phyloP scores from a whole-genome alignment of 2,797 vertebrate genomes.

The Sebastes vulpes region DNA sequence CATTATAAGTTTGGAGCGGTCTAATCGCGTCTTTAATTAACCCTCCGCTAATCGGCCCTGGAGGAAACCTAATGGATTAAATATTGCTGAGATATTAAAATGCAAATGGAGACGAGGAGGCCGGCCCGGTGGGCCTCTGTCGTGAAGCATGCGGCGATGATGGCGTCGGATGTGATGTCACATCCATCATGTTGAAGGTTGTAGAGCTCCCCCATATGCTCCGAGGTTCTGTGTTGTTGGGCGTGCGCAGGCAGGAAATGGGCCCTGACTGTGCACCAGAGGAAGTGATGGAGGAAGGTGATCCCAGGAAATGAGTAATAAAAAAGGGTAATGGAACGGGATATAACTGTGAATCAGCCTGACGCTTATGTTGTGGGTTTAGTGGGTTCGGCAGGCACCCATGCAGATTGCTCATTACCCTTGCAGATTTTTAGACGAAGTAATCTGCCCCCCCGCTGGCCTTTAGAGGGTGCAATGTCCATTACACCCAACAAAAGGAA shows the following conservation, averaged over 20 bases:
- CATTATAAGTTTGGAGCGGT: slow-evolving; percentile 49
- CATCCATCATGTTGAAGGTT: slow-evolving; percentile 71
- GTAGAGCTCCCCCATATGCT: slow-evolving; percentile 59
- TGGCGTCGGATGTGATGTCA: slow-evolving; percentile 51
- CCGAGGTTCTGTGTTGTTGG: slow-evolving; percentile 21
- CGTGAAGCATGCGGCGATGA: slow-evolving; percentile 37
- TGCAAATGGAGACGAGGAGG: slow-evolving; percentile 54
- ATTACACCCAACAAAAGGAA: slow-evolving; percentile 7
- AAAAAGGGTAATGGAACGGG: slow-evolving; percentile 46
- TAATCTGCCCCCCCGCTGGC: neutral
- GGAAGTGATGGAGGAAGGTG: slow-evolving; percentile 36
- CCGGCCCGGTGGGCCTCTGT: slow-evolving; percentile 24
- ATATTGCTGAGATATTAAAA: slow-evolving; percentile 77
- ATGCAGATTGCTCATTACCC: slow-evolving; percentile 36
- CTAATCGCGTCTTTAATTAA: slow-evolving; percentile 78
- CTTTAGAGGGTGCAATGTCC: neutral
- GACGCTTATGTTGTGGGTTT: slow-evolving; percentile 29
- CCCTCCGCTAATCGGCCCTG: slow-evolving; percentile 64
- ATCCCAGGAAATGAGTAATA: slow-evolving; percentile 59
- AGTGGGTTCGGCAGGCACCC: slow-evolving; percentile 21
- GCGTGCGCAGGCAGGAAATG: slow-evolving; percentile 40
- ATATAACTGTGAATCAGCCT: slow-evolving; percentile 38
- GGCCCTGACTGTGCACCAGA: slow-evolving; percentile 39
- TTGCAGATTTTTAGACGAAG: slow-evolving; percentile 27
- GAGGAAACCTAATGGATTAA: slow-evolving; percentile 66